A percentile compares a stretch with the other conserved stretches of the same genome.
Evolutionary conservation across 2,797 vertebrate species (phyloP).

Genomic region (Lophius americanus): DNA sequence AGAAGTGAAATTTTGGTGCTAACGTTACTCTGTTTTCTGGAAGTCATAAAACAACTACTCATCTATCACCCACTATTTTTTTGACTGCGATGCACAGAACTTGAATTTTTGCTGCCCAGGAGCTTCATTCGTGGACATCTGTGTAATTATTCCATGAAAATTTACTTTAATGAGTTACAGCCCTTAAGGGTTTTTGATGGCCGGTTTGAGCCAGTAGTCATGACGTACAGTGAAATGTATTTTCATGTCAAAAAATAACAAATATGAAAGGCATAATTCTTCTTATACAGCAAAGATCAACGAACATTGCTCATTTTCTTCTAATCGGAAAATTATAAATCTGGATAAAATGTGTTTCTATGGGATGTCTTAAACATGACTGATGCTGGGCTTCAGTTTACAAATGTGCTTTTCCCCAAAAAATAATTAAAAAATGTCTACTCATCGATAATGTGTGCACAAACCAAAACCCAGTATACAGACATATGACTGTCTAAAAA

Average conservation of each 20-base stretch:
- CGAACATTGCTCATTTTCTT: not conserved
- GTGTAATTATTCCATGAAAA: not conserved
- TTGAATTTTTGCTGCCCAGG: constrained; percentile 44
- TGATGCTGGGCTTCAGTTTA: constrained; percentile 9
- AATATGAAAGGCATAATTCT: not conserved
- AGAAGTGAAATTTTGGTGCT: constrained; percentile 56
- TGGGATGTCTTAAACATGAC: not conserved
- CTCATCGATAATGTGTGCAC: constrained; percentile 3
- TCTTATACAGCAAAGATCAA: not conserved
- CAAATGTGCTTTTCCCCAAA: constrained; percentile 13
- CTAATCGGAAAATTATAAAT: not conserved
- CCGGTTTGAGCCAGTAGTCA: not conserved
- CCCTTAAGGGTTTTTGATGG: not conserved
- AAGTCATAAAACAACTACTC: not conserved
- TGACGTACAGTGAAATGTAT: not conserved
- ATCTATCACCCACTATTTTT: constrained; percentile 12
- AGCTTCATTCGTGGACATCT: constrained; percentile 15
- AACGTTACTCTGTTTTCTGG: constrained; percentile 18
- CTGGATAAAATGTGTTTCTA: not conserved
- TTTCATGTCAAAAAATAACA: not conserved
- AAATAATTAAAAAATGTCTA: constrained; percentile 18
- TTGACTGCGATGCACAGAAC: not conserved
- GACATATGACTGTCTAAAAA: not conserved
- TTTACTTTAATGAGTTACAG: not conserved
- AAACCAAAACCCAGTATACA: not conserved